Conservation (phyloP, 1,140 invertebrate genomes). For the Rhyacophila brunnea region DNA sequence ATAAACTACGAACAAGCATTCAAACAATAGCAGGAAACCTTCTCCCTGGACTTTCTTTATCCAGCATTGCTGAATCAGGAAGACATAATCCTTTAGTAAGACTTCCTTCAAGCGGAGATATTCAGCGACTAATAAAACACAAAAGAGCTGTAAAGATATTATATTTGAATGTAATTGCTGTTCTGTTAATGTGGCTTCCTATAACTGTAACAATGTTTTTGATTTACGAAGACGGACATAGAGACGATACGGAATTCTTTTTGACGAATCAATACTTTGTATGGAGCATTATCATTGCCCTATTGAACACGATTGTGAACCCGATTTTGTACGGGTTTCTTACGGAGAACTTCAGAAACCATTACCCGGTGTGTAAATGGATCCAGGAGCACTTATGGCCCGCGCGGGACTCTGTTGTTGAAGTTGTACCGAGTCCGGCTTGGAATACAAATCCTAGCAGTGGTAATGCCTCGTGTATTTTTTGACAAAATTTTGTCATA, state of each 20-base stretch:
- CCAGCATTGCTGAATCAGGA: slow-evolving; percentile 4
- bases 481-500: too few species aligned
- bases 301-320: slow-evolving; percentile 74
- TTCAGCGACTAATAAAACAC: slow-evolving; percentile 52
- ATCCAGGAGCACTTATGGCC: slow-evolving; percentile 19
- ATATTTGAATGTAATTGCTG: slow-evolving; percentile 58
- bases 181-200: slow-evolving; percentile 61
- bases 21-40: slow-evolving; percentile 21
- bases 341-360: slow-evolving; percentile 68
- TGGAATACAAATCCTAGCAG: slow-evolving; percentile 5
- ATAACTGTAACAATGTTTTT: slow-evolving; percentile 58
- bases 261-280: slow-evolving; percentile 57
- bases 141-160: slow-evolving; percentile 57
- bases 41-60: neutral
- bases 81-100: slow-evolving; percentile 5
- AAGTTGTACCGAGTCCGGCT: neutral
- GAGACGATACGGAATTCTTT: slow-evolving; percentile 55
- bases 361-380: slow-evolving; percentile 23
- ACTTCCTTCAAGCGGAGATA: slow-evolving; percentile 7
- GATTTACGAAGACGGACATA: slow-evolving; percentile 58
- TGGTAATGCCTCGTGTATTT: neutral
- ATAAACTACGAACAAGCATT: slow-evolving; percentile 24
- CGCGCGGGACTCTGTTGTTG: neutral
- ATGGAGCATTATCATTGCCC: slow-evolving; percentile 59
- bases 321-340: slow-evolving; percentile 77